Percentiles rank a stretch among this genome's conserved stretches.
These are phyloP conservation scores for Astreopora myriophthalma DNA, from an alignment of 64 coral and sea anemone genomes.

Conservation along the genomic window DNA sequence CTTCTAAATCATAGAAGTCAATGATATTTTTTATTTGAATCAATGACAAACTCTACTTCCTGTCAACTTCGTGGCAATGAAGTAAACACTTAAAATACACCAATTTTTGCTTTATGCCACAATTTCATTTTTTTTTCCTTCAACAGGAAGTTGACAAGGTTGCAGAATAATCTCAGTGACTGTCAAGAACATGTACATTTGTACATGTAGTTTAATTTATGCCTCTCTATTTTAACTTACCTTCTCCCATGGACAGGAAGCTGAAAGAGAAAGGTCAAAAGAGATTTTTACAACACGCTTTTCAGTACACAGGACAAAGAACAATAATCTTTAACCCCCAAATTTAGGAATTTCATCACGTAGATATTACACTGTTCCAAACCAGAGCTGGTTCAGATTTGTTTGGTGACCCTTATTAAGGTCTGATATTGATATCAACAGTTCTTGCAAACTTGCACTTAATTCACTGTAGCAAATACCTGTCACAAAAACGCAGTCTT, in stretches of 20 bases:
- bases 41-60: not conserved
- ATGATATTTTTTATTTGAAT: not conserved
- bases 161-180: not conserved
- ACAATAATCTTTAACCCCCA: not conserved
- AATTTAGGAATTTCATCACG: not conserved
- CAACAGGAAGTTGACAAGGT: not conserved
- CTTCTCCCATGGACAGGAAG: slow-evolving; percentile 28
- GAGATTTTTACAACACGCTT: not conserved
- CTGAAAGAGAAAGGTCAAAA: not conserved
- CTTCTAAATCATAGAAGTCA: not conserved
- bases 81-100: not conserved
- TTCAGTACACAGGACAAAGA: not conserved
- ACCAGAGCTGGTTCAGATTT: not conserved
- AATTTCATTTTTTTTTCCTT: not conserved
- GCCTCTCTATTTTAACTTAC: not conserved
- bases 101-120: not conserved
- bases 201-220: not conserved
- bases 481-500: not conserved
- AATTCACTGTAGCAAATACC: not conserved
- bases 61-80: not conserved
- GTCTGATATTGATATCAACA: not conserved
- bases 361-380: not conserved
- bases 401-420: not conserved
- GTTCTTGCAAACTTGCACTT: not conserved
- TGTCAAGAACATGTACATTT: not conserved